Percentiles rank a stretch among this genome's conserved stretches.
Conservation (phyloP, 2,113 vertebrate species). For the Microtus ochrogaster region DNA sequence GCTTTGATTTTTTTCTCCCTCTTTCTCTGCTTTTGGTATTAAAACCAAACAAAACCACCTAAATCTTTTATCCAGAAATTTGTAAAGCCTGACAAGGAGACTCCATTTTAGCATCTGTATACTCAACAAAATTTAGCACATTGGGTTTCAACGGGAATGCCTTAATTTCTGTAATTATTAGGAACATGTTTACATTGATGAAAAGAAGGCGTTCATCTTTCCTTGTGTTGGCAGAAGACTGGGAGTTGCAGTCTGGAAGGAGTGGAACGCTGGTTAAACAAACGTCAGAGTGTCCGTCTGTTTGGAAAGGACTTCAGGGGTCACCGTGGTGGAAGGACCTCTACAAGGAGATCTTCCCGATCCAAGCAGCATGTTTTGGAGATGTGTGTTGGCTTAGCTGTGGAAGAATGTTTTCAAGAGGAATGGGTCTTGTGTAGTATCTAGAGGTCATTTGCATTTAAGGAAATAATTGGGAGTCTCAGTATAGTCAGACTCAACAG, state of each 20-base stretch:
- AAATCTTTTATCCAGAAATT: neutral
- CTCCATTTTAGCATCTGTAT: constrained; percentile 24
- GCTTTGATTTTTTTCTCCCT: neutral
- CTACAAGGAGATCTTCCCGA: constrained; percentile 45
- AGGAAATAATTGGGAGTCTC: neutral
- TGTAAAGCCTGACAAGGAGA: constrained; percentile 15
- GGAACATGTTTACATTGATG: neutral
- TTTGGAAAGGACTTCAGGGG: neutral
- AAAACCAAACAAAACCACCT: neutral
- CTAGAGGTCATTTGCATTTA: neutral
- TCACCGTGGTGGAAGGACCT: neutral
- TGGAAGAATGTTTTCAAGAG: neutral
- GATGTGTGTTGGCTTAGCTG: neutral
- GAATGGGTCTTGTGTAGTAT: neutral
- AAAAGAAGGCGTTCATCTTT: neutral
- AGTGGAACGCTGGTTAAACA: neutral
- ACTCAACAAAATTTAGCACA: neutral
- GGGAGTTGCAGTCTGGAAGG: constrained; percentile 24
- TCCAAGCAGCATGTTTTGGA: neutral
- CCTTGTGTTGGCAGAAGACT: neutral
- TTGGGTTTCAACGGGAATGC: neutral
- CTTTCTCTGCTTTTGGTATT: neutral
- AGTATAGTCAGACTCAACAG: neutral
- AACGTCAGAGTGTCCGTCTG: neutral
- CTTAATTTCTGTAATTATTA: constrained; percentile 36